A percentile compares a stretch with the other conserved stretches of the same genome.
phyloP scores from a whole-genome alignment of 2,888 invertebrate species.

The Andrena camellia region DNA sequence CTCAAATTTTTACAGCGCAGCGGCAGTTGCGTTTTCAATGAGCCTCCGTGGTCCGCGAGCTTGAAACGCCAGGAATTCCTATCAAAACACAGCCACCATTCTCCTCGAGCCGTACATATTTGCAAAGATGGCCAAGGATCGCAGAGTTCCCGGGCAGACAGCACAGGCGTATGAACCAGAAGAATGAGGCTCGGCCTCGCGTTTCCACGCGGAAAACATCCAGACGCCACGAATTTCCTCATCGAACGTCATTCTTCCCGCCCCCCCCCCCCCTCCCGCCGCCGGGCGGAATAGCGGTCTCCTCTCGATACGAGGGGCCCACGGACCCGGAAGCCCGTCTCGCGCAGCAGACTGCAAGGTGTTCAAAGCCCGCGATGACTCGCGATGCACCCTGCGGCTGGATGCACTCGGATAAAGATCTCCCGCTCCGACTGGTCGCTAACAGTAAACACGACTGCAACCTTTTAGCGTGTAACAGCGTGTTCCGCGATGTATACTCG shows the following conservation, averaged over 20 bases:
- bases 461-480: constrained; percentile 36
- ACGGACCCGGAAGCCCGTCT: constrained; percentile 41
- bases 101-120: neutral
- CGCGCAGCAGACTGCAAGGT: constrained; percentile 43
- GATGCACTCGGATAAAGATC: constrained; percentile 54
- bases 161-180: neutral
- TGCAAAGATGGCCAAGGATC: neutral
- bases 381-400: constrained; percentile 34
- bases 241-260: constrained; percentile 21
- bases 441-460: constrained; percentile 35
- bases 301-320: constrained; percentile 25
- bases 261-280: no score
- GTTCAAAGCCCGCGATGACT: constrained; percentile 49
- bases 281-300: constrained; percentile 8
- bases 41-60: neutral
- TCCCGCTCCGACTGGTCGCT: constrained; percentile 32
- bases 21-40: neutral
- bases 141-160: neutral
- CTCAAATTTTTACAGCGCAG: neutral
- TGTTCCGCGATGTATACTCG: constrained; percentile 23
- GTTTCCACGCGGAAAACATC: neutral
- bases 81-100: neutral
- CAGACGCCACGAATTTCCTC: constrained; percentile 1
- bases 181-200: constrained; percentile 7
- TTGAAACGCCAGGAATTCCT: neutral